A percentile compares a stretch with the other conserved stretches of the same genome.
phyloP scores from a whole-genome alignment of 2,888 invertebrate genomes.

The Aphodius granarius region DNA sequence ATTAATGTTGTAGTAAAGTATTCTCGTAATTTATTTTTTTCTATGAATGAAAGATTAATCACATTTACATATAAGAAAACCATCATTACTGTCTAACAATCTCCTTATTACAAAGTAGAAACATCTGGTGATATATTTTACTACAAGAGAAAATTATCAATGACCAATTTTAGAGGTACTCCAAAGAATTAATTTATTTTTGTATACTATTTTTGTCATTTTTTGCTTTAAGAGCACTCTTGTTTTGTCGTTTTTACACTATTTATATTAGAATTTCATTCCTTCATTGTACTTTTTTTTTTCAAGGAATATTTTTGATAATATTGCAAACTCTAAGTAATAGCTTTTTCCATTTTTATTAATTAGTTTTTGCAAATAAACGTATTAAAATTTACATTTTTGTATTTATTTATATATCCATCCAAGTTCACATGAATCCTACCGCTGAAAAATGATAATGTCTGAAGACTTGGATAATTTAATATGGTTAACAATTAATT shows the following conservation, averaged over 20 bases:
- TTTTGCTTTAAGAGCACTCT: background rate
- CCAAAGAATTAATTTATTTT: slow-evolving; percentile 27
- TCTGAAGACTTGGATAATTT: no score
- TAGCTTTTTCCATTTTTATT: slow-evolving; percentile 4
- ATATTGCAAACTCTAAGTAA: slow-evolving; percentile 2
- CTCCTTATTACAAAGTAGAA: background rate
- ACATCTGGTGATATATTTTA: slow-evolving; percentile 23
- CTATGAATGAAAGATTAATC: background rate
- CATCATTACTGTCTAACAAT: background rate
- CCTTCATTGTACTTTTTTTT: background rate
- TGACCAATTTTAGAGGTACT: slow-evolving; percentile 23
- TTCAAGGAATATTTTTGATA: slow-evolving; percentile 5
- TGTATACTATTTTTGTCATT: slow-evolving; percentile 16
- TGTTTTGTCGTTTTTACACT: background rate
- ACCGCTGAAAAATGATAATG: no score
- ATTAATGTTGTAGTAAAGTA: background rate
- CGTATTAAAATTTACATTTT: background rate
- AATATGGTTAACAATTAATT: no score
- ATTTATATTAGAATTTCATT: slow-evolving; percentile 4
- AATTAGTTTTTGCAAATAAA: slow-evolving; percentile 5
- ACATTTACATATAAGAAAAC: background rate
- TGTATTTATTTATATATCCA: background rate
- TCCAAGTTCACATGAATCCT: background rate
- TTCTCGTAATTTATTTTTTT: background rate
- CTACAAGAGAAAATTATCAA: slow-evolving; percentile 10